These are phyloP conservation scores for Leptura quadrifasciata DNA, from an alignment of 2,888 invertebrate genomes.

Conservation along the genomic window DNA sequence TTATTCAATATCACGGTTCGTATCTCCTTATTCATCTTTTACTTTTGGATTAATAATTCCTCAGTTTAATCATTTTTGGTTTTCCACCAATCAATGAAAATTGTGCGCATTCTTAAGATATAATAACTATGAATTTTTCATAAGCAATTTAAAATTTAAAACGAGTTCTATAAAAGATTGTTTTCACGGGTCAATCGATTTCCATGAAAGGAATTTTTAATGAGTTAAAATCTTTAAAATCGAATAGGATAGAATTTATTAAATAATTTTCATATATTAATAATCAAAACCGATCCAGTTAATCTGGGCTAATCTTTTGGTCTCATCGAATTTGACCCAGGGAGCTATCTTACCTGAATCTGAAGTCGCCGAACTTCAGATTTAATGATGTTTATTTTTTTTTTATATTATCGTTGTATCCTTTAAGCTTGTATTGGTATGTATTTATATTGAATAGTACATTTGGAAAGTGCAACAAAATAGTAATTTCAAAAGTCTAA, in stretches of 20 bases:
- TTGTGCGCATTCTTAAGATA: constrained; percentile 5
- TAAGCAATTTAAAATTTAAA: constrained; percentile 29
- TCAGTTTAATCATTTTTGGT: constrained; percentile 3
- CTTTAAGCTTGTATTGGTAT: no score
- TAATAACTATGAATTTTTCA: constrained; percentile 35
- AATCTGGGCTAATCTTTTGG: no score
- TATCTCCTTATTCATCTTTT: background rate
- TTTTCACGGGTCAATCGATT: constrained; percentile 10
- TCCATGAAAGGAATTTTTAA: constrained; percentile 19
- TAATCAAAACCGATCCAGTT: no score
- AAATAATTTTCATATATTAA: constrained; percentile 4
- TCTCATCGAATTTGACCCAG: no score
- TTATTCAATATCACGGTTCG: no score
- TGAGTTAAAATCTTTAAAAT: constrained; percentile 7
- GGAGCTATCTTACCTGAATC: no score
- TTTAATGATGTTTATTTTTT: no score
- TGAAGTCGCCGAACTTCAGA: no score
- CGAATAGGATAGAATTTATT: background rate
- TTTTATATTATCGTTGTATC: no score
- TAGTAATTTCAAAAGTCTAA: no score
- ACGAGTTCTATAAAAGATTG: constrained; percentile 19
- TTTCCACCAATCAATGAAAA: constrained; percentile 1
- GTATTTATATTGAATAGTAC: no score
- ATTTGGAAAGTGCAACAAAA: no score
- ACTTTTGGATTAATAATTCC: background rate